phyloP scores from a whole-genome alignment of 1,140 invertebrate species.

The Zaprionus ornatus region DNA sequence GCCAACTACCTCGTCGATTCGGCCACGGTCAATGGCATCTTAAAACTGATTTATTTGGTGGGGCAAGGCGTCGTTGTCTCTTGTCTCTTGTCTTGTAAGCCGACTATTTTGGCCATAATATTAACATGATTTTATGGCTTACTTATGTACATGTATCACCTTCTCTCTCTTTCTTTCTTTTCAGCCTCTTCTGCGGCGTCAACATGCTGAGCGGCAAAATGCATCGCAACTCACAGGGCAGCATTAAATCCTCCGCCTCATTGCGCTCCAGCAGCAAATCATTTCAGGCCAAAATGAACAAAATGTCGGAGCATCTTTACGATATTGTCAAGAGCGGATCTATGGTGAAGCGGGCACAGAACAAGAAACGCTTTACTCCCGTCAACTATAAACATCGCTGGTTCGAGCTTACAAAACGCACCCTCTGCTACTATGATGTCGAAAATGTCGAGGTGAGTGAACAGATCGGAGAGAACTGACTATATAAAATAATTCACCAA shows the following conservation, averaged over 20 bases:
- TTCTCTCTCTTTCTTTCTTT: background rate
- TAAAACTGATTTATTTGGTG: conserved; percentile 51
- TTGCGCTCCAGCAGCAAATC: conserved; percentile 75
- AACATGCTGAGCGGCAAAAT: conserved; percentile 62
- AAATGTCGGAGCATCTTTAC: conserved; percentile 74
- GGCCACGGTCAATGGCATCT: conserved; percentile 63
- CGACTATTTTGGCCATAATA: conserved; percentile 52
- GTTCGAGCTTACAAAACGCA: conserved; percentile 90
- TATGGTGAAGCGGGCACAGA: conserved; percentile 94
- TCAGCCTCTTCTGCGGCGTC: conserved; percentile 2
- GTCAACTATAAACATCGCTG: conserved; percentile 94
- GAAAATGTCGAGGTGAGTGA: conserved; percentile 89
- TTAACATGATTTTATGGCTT: conserved; percentile 42
- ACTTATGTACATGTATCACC: conserved; percentile 5
- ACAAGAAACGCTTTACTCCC: conserved; percentile 93
- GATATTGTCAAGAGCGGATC: conserved; percentile 87
- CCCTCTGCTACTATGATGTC: conserved; percentile 92
- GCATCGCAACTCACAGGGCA: conserved; percentile 62
- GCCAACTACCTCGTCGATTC: conserved; percentile 41
- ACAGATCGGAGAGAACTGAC: background rate
- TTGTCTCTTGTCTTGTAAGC: conserved; percentile 55
- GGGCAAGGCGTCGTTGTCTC: conserved; percentile 49
- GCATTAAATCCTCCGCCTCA: conserved; percentile 65
- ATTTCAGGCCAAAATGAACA: conserved; percentile 77
- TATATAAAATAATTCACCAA: background rate